Conservation (phyloP, 2,888 invertebrate genomes). For the Eristalis pertinax region DNA sequence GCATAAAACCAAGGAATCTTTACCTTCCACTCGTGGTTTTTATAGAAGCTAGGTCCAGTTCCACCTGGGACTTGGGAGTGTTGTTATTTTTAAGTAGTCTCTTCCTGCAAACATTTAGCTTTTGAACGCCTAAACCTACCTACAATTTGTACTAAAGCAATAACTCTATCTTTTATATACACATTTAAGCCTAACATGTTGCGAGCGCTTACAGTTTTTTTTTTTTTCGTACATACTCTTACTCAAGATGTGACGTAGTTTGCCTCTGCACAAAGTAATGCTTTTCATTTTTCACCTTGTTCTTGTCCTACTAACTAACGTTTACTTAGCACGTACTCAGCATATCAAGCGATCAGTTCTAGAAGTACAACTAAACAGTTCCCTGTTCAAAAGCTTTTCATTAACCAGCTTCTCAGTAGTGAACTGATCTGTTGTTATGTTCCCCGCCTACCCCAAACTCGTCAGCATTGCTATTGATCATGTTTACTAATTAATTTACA, state of each 20-base stretch:
- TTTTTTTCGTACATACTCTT: background rate
- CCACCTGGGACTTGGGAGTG: too few relatives aligned
- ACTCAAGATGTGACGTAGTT: too few relatives aligned
- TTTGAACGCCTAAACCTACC: too few relatives aligned
- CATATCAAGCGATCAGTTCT: background rate
- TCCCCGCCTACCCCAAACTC: too few relatives aligned
- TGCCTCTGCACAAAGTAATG: background rate
- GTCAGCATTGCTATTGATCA: too few relatives aligned
- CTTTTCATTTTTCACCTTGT: background rate
- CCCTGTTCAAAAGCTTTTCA: background rate
- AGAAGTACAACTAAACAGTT: background rate
- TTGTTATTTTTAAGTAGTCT: too few relatives aligned
- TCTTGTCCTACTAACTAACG: background rate
- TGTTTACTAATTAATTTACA: background rate
- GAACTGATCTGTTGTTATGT: background rate
- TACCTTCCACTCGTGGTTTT: too few relatives aligned
- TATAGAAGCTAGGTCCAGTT: too few relatives aligned
- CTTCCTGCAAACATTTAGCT: too few relatives aligned
- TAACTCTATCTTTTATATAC: background rate
- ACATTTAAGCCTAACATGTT: background rate
- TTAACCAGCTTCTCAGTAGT: too few relatives aligned
- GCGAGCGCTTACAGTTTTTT: background rate
- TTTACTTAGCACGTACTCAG: background rate
- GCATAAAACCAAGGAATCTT: too few relatives aligned
- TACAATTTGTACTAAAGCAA: too few relatives aligned